Evolutionary conservation across 2,113 vertebrate genomes (phyloP), one percentile per base, ranked within the genome.

Genomic region (Cygnus buccinator): DNA sequence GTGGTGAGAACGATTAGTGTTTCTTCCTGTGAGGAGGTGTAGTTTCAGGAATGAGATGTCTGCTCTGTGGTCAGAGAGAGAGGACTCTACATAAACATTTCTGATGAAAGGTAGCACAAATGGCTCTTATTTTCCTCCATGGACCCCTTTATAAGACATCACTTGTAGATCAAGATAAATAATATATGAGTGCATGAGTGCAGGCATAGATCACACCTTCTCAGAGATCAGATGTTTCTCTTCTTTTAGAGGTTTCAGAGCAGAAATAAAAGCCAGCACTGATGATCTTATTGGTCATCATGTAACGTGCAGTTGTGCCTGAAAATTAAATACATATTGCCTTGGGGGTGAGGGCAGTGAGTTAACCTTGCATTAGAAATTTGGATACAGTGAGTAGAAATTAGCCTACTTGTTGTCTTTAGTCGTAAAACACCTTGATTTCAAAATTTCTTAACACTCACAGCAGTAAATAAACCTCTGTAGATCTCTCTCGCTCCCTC

Each of bases 81-180:
- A 77, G 21, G 57, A 67, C 43, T 89, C 43, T 75, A 1, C 21
- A 80, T 39, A 84, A 96, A 93, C 46, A 80, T 94, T 92, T 94
- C 72, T 94, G 88, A 90, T 65, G 75, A 92, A 94, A 92, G 29
- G 59, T 88, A 96, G 90, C 57, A 92, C 83, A 95, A 95, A 95
- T 90, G 76, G 72, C 43, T 96, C 63, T 96, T 95, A 71, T 94
- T 93, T 92, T 94, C 39, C 92, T 95, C 87, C 54, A 59, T 16
- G 46, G 79, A 66, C 50, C 43, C 50, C 65, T 86, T 91, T 77
- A 46, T 86, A 88, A 92, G 57, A 52, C 46, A 92, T 93, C 76
- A 57, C 19, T 94, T 93, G 84, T 90, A 94, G 95, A 95, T 88
- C 41, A 90, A 80, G 55, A 96, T 96, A 90, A 96, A 96, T 96